phyloP scores from a whole-genome alignment of 2,888 invertebrate species.

The Copidosoma aretas region DNA sequence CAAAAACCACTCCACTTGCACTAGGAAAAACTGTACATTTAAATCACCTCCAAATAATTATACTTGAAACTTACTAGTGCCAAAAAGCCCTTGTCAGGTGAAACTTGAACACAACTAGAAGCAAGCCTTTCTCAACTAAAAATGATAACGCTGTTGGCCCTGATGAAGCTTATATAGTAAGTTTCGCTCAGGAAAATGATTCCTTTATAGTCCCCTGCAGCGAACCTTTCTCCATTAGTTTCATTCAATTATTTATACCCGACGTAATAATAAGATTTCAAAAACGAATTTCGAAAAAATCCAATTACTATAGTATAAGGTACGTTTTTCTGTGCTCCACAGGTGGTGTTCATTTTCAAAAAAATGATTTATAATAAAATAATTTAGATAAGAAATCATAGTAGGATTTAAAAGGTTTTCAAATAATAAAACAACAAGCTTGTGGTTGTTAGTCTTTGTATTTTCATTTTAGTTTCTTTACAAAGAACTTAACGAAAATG shows the following conservation, averaged over 20 bases:
- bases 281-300: background rate
- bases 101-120: slow-evolving; percentile 9
- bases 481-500: slow-evolving; percentile 36
- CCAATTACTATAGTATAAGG: background rate
- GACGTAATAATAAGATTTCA: background rate
- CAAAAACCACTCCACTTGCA: background rate
- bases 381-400: background rate
- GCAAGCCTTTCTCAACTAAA: slow-evolving; percentile 1
- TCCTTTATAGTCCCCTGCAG: slow-evolving; percentile 18
- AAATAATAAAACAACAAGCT: background rate
- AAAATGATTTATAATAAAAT: too few relatives aligned
- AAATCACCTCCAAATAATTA: too few relatives aligned
- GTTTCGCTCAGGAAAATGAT: too few relatives aligned
- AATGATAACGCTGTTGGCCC: slow-evolving; percentile 8
- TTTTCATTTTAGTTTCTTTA: slow-evolving; percentile 26
- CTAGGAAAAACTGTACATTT: too few relatives aligned
- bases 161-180: slow-evolving; percentile 26
- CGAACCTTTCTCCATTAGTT: slow-evolving; percentile 29
- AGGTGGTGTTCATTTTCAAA: too few relatives aligned
- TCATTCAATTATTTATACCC: slow-evolving; percentile 15
- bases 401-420: background rate
- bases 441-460: slow-evolving; percentile 20
- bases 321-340: too few relatives aligned
- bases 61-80: background rate
- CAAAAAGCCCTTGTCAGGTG: background rate